Evolutionary conservation across 2,797 vertebrate genomes (phyloP), one percentile per base, ranked within the genome.

Genomic region (Euthynnus affinis): DNA sequence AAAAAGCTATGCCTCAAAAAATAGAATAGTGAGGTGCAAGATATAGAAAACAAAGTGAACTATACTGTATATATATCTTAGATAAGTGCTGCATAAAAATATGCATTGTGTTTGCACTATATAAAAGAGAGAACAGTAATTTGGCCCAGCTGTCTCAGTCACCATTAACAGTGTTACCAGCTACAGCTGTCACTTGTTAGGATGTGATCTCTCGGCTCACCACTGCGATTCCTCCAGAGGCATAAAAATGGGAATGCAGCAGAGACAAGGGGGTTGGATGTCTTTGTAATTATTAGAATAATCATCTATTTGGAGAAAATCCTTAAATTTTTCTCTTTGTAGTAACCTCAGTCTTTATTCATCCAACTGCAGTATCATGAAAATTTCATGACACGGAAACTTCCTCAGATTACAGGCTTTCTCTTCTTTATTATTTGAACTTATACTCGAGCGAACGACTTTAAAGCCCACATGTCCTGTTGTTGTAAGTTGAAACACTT

Each of bases 161-260:
- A 25, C 60, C 48, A 57, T 64, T 74, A 59, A 32, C 63, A 60
- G 42, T 6, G 63, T 12, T 22, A 22, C 46, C 66, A 42, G 44
- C 70, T 49, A 59, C 60, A 66, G 81, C 51, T 83, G 68, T 40
- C 23, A 51, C 49, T 76, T 48, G 58, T 59, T 23, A 18, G 44
- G 17, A 48, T 59, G 59, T 9, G 48, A 61, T 67, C 71, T 74
- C 61, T 76, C 68, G 22, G 29, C 68, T 49, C 40, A 64, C 71
- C 0, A 1, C 53, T 34, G 59, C 37, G 42, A 76, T 85, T 71
- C 56, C 71, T 74, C 57, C 53, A 20, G 37, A 44, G 53, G 29
- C 37, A 5, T 32, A 32, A 32, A 6, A 32, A 6, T 32, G 4
- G 29, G 29, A 32, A 32, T 6, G 4, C 29, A 32, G 42, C 56